Conservation (phyloP, 2,113 vertebrate species). For the Odocoileus hemionus region DNA sequence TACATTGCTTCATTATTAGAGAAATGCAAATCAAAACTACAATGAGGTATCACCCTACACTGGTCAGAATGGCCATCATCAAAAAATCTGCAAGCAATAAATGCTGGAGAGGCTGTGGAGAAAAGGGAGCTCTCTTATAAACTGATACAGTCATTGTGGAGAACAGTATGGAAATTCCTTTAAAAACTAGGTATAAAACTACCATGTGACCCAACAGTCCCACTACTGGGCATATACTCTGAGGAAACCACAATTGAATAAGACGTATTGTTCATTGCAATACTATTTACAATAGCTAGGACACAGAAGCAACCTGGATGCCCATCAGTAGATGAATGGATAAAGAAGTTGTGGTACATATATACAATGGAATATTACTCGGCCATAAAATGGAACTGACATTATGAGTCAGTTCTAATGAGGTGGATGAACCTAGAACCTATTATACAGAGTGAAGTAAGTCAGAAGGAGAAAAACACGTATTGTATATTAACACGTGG, state of each 20-base stretch:
- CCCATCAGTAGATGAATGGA: fast-evolving
- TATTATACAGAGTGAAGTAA: neutral
- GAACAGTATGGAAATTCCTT: neutral
- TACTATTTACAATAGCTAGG: neutral
- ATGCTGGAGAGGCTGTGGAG: neutral
- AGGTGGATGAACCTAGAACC: neutral
- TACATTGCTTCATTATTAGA: neutral
- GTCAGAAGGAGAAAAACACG: neutral
- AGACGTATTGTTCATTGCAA: neutral
- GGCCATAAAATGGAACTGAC: neutral
- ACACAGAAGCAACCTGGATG: neutral
- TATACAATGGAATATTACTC: neutral
- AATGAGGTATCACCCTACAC: neutral
- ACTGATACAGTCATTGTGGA: neutral
- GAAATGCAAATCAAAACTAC: neutral
- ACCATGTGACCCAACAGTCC: neutral
- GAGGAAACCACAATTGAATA: neutral
- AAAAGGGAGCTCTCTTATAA: neutral
- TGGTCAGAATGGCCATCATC: neutral
- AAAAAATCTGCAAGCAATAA: neutral
- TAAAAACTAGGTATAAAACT: neutral
- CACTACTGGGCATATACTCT: neutral
- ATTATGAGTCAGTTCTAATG: neutral
- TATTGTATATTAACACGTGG: neutral
- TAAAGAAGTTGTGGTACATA: neutral